Base-by-base conservation (phyloP, 2,888 invertebrate species). In the Drosophila paracracens region DNA sequence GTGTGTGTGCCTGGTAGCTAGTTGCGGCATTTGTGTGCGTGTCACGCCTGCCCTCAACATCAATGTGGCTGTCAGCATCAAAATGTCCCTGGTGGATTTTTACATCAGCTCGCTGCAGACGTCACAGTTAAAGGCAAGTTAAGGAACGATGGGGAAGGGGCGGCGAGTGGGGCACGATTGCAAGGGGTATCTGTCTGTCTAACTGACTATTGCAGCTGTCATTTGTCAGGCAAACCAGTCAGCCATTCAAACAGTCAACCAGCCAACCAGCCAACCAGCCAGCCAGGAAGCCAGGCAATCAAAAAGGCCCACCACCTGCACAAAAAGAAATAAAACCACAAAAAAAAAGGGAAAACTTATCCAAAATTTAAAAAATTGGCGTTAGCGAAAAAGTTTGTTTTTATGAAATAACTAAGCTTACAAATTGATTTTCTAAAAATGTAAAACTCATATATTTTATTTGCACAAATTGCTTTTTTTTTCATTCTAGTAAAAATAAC, bases 191-290 rank as follows among this genome's bases (percentile, higher is more conserved):
- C 59, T 25, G 50, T 4, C 48, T 57, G 74, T 65, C 67, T 68
- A 52, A 53, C 60, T 73, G 79, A 52, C 76, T 71, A 73, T 62
- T 81, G 76, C 81, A 81, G 68, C 71, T 83, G 83, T 83, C 83
- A 83, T 75, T 81, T 83, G 73, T 85, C 83, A 80, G 76, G 64
- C 63, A 36, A 57, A 57, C 57, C 73, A 54, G 52, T 29, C 48
- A 64, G 58, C 27, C 18, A 27, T 25, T 25, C 50, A 27, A n/a
- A 8, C 50, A 50, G 18, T 27, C 27, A 50, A 33, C 46, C 16
- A 46, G 46, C 40, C 46, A 50, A 33, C 46, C 16, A 46, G 46
- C 40, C 46, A 43, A 31, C 38, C 18, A 38, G 18, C 43, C 21
- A 46, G 13, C 46, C 46, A 57, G 67, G 56, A 54, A 60, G 56